Percentiles rank a stretch among this genome's conserved stretches.
These are phyloP conservation scores for Sorex araneus DNA, from an alignment of 2,113 vertebrate species.

Conservation along the genomic window DNA sequence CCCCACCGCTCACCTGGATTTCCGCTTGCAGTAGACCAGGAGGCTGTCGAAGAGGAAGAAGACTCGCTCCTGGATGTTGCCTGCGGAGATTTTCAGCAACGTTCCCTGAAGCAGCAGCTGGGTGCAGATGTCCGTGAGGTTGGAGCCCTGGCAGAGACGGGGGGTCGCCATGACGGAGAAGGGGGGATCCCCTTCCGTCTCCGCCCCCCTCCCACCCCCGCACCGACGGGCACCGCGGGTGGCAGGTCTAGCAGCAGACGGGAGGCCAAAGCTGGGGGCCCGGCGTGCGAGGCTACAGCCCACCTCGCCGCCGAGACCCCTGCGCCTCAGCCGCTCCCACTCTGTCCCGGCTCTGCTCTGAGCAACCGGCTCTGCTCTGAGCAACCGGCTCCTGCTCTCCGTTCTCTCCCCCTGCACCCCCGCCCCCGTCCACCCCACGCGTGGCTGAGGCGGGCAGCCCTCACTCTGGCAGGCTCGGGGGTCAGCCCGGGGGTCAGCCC, in stretches of 20 bases:
- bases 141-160: constrained; percentile 93
- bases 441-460: too few relatives aligned
- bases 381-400: too few relatives aligned
- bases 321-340: too few relatives aligned
- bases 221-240: background rate
- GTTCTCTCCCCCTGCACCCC: too few relatives aligned
- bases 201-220: background rate
- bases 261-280: background rate
- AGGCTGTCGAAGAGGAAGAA: constrained; percentile 99
- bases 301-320: too few relatives aligned
- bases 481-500: too few relatives aligned
- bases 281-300: too few relatives aligned
- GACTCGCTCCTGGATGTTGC: constrained; percentile 98
- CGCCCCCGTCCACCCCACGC: too few relatives aligned
- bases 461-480: too few relatives aligned
- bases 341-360: too few relatives aligned
- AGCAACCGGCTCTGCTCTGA: too few relatives aligned
- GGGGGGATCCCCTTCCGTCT: background rate
- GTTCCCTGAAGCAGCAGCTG: constrained; percentile 97
- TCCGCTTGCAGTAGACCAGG: constrained; percentile 98
- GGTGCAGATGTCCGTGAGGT: constrained; percentile 98
- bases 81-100: constrained; percentile 98
- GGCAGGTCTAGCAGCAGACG: background rate
- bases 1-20: constrained; percentile 93
- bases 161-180: background rate